These are phyloP conservation scores for Upupa epops DNA, from an alignment of 2,113 vertebrate species.

Conservation along the genomic window DNA sequence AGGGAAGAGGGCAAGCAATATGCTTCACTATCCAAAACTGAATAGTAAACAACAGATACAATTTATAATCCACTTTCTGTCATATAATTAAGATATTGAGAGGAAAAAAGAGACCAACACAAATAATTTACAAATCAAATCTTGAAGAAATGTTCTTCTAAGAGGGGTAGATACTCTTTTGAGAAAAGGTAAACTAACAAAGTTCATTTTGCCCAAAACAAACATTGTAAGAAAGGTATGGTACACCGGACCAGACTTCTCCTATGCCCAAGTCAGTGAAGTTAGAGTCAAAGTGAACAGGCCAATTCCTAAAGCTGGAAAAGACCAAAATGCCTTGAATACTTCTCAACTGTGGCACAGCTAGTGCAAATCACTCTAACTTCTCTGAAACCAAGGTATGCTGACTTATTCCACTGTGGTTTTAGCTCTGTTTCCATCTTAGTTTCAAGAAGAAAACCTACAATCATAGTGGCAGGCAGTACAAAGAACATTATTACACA, in stretches of 20 bases:
- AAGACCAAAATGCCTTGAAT: background rate
- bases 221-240: background rate
- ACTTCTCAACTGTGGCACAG: background rate
- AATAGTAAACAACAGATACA: slow-evolving; percentile 34
- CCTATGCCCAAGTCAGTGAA: background rate
- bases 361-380: background rate
- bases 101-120: background rate
- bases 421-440: background rate
- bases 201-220: background rate
- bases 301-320: background rate
- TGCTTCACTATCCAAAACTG: background rate
- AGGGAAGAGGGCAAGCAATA: background rate
- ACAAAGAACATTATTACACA: background rate
- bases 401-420: background rate
- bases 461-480: background rate
- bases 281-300: background rate
- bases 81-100: background rate
- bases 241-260: background rate
- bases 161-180: background rate
- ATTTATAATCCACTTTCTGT: background rate
- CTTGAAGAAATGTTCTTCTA: background rate
- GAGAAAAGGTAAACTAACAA: slow-evolving; percentile 3
- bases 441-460: background rate
- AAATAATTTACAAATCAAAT: background rate
- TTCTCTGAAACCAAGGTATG: background rate